Evolutionary conservation across 2,888 invertebrate species (phyloP), one percentile per base, ranked within the genome.

Genomic region (Spilarctia lutea): DNA sequence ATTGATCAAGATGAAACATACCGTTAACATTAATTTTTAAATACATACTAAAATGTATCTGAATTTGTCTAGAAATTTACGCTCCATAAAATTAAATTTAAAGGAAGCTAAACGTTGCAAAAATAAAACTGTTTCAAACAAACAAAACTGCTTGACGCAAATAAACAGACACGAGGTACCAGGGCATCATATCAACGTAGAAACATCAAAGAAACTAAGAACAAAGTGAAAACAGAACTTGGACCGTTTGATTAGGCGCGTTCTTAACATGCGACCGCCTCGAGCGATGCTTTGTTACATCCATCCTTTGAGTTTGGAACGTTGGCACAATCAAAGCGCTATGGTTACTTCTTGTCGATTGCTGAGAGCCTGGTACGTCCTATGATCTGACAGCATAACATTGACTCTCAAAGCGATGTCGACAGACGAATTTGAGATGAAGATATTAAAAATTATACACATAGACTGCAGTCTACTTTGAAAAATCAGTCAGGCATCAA

Each of bases 231-330:
- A 91, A 85, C 92, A 90, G 90, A 87, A 92, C 89, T 90, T 89
- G 88, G 92, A 87, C 89, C 94, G 94, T 93, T 94, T 95, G 94
- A 95, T 95, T 95, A 94, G 95, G 93, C 94, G 89, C 90, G 91
- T 92, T 93, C 93, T 91, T 92, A 89, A 88, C 91, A 85, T 85
- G 88, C 89, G 89, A 85, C 89, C 88, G 94, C 93, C 92, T 86
- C 87, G 83, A 91, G 95, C 91, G 88, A 76, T 90, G 90, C 94
- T 94, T 95, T 95, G 94, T 94, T 88, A 89, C 91, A 86, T 80
- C 84, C 85, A 85, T 75, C 90, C 92, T 93, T 92, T 94, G 94
- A 76, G 71, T 74, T 76, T 92, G 87, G 76, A 82, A 79, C 86
- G 83, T 82, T 86, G 86, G 86, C 76, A 87, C 73, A 86, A 89